Conservation (phyloP, 2,888 invertebrate genomes). For the Napeogenes inachia region DNA sequence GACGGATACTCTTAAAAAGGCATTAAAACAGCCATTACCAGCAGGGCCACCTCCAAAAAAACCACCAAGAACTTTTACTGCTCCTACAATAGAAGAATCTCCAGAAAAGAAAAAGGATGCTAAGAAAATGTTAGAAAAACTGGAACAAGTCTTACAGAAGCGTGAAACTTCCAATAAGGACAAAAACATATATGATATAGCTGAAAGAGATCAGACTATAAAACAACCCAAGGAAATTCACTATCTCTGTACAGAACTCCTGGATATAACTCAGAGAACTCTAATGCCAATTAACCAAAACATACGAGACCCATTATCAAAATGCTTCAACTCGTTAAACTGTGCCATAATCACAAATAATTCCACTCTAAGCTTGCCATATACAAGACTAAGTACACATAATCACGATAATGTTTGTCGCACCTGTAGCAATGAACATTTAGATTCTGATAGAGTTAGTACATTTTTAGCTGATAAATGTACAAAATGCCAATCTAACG, state of each 20-base stretch:
- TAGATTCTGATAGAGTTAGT: slow-evolving; percentile 30
- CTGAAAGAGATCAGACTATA: slow-evolving; percentile 44
- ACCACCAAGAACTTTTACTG: slow-evolving; percentile 81
- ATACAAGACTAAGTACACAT: slow-evolving; percentile 50
- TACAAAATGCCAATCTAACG: slow-evolving; percentile 49
- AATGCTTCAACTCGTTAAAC: slow-evolving; percentile 66
- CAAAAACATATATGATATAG: slow-evolving; percentile 45
- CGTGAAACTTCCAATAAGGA: slow-evolving; percentile 55
- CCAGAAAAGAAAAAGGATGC: slow-evolving; percentile 67
- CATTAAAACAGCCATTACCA: slow-evolving; percentile 82
- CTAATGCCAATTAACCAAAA: slow-evolving; percentile 45
- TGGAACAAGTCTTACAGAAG: slow-evolving; percentile 78
- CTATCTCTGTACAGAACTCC: slow-evolving; percentile 70
- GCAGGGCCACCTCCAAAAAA: slow-evolving; percentile 85
- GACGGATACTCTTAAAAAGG: slow-evolving; percentile 80
- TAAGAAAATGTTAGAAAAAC: slow-evolving; percentile 80
- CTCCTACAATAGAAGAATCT: slow-evolving; percentile 36
- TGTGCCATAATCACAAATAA: slow-evolving; percentile 55
- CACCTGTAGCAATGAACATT: slow-evolving; percentile 46
- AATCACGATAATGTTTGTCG: slow-evolving; percentile 30
- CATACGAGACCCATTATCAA: slow-evolving; percentile 50
- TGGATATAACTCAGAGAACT: slow-evolving; percentile 60
- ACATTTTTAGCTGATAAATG: slow-evolving; percentile 42
- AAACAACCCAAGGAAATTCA: slow-evolving; percentile 68
- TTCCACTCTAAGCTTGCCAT: slow-evolving; percentile 62